Percentiles rank a stretch among this genome's conserved stretches.
Conservation (phyloP, 2,797 vertebrate genomes). For the Etheostoma nigrum region DNA sequence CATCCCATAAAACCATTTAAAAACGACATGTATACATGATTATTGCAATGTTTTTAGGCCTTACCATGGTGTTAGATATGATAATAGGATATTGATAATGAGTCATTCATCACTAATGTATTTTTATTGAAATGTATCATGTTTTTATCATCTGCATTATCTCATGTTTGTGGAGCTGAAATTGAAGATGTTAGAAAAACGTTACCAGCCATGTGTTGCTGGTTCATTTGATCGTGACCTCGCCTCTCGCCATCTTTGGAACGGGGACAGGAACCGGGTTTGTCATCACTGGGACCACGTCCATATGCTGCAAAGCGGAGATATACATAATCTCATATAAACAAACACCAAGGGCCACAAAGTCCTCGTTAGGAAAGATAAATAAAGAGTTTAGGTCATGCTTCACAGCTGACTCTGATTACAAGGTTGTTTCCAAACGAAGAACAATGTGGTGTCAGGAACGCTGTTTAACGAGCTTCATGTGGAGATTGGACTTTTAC, state of each 20-base stretch:
- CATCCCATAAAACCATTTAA: no score
- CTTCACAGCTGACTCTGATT: slow-evolving; percentile 55
- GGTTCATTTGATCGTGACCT: background rate
- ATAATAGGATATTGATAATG: no score
- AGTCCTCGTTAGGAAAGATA: slow-evolving; percentile 33
- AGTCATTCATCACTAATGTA: no score
- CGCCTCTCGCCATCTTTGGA: background rate
- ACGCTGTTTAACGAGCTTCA: slow-evolving; percentile 7
- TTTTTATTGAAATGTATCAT: no score
- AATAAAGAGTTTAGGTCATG: slow-evolving; percentile 39
- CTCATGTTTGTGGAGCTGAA: no score
- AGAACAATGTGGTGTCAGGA: slow-evolving; percentile 13
- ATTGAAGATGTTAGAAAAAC: no score
- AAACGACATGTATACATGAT: no score
- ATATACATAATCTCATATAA: slow-evolving; percentile 27
- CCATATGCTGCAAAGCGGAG: slow-evolving; percentile 16
- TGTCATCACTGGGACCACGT: background rate
- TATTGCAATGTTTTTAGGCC: no score
- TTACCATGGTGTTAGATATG: no score
- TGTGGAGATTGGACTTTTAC: background rate
- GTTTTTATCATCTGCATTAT: no score
- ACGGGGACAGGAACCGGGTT: background rate
- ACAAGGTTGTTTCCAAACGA: slow-evolving; percentile 13
- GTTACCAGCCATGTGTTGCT: background rate
- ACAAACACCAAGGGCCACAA: slow-evolving; percentile 9